Evolutionary conservation across 2,113 vertebrate genomes (phyloP), one percentile per base, ranked within the genome.

Genomic region (Grus americana): DNA sequence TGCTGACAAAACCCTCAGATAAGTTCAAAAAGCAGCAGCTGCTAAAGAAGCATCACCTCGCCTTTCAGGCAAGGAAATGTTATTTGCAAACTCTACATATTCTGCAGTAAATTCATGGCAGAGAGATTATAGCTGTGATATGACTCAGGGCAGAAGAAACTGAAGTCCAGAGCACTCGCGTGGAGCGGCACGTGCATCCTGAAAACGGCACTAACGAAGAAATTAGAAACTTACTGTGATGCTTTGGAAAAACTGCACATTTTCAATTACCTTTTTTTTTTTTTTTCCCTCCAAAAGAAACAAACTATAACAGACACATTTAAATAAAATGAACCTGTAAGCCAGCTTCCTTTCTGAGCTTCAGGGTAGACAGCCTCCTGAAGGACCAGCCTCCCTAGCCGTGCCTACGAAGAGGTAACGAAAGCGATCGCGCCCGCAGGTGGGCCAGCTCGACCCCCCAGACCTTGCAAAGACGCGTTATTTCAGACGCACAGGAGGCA

Each of bases 391-490:
- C 54, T 76, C 24, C 18, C 40, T 13, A 65, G 54, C 36, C 26
- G 4, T 42, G 50, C 62, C 50, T 66, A 3, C 42, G 27, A 74
- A 78, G 42, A 32, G 3, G 24, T 54, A 30, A 57, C 24, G 32
- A 49, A 75, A 92, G 68, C 63, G 50, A 50, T 34, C 1, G 2
- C n/a, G 50, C 0, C 0, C 26, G 52, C n/a, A 61, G 24, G 50
- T 46, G 49, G 73, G 36, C 21, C 50, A 58, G 73, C 42, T 68
- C 32, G 42, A 55, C 36, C n/a, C 61, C 61, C 30, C 70, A 34
- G 7, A 15, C 46, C 32, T 57, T 50, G 49, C 66, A 75, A 59
- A 67, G 40, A 55, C 17, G 19, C 72, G 63, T 59, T 15, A 26
- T 42, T 72, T 86, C 57, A 75, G 40, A 81, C 2, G 10, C 55